Evolutionary conservation across 2,797 vertebrate species (phyloP).

Genomic region (Fratercula arctica): DNA sequence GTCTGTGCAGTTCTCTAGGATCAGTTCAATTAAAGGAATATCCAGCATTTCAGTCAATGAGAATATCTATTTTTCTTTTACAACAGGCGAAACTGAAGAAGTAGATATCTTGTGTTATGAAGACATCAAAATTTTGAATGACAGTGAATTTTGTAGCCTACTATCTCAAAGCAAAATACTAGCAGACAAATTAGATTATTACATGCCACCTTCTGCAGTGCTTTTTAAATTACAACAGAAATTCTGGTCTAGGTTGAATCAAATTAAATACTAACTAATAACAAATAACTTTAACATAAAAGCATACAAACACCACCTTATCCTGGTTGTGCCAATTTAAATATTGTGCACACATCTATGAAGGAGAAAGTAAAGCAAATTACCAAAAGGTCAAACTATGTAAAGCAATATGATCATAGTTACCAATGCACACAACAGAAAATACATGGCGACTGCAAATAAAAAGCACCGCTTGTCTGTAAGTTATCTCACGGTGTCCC

Average conservation of each 20-base stretch:
- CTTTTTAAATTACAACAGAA: background rate
- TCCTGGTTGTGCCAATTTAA: background rate
- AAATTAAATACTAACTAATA: background rate
- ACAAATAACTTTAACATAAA: background rate
- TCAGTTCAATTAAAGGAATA: background rate
- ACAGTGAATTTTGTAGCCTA: background rate
- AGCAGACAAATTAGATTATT: background rate
- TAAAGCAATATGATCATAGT: background rate
- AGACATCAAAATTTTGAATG: background rate
- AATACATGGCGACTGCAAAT: background rate
- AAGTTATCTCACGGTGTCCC: background rate
- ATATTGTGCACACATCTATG: background rate
- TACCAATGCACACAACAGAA: background rate
- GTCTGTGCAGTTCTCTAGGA: background rate
- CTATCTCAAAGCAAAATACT: background rate
- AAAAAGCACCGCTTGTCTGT: background rate
- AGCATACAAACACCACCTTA: background rate
- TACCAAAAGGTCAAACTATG: background rate
- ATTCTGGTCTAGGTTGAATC: background rate
- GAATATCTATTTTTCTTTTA: background rate
- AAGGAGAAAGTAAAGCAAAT: background rate
- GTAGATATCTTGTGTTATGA: background rate
- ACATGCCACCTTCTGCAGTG: background rate
- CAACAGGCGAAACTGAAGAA: background rate
- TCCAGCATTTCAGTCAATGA: background rate